Evolutionary conservation across 2,888 invertebrate genomes (phyloP).

Genomic region (Pemphredon lugubris): DNA sequence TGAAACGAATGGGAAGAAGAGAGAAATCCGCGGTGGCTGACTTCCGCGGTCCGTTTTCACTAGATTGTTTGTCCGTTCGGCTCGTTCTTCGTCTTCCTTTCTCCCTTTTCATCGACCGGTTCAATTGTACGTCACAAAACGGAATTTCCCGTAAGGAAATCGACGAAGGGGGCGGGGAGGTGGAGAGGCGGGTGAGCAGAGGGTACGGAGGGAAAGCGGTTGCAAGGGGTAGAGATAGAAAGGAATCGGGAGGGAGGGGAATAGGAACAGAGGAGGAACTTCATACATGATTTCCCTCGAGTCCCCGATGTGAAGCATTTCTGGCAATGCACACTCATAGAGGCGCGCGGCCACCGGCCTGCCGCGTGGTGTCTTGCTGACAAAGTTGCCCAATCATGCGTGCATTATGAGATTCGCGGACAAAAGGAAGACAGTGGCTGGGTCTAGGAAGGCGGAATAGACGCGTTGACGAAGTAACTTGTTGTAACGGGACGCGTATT

Average conservation of each 20-base stretch:
- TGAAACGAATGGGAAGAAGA: conserved; percentile 1
- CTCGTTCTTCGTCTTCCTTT: conserved; percentile 36
- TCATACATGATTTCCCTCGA: conserved; percentile 80
- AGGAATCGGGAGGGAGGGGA: conserved; percentile 58
- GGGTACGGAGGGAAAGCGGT: conserved; percentile 10
- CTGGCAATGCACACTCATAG: conserved; percentile 75
- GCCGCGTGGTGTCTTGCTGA: conserved; percentile 73
- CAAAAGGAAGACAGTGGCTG: conserved; percentile 58
- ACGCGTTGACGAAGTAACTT: conserved; percentile 7
- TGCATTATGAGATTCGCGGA: conserved; percentile 76
- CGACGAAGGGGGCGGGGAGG: no score
- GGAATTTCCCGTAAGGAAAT: conserved; percentile 66
- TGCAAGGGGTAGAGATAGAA: conserved; percentile 55
- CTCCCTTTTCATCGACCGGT: conserved; percentile 58
- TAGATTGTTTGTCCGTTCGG: conserved; percentile 60
- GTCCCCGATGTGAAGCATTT: conserved; percentile 78
- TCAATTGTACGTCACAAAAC: conserved; percentile 63
- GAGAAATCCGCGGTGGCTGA: conserved; percentile 41
- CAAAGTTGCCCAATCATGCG: conserved; percentile 78
- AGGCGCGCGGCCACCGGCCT: conserved; percentile 62
- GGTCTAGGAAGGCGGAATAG: conserved; percentile 36
- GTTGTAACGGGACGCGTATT: conserved; percentile 19
- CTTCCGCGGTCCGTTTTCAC: conserved; percentile 63
- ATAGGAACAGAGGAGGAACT: conserved; percentile 74
- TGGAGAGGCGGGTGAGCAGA: no score